Base-by-base conservation (phyloP, 2,797 vertebrate species). In the Smutsia gigantea region DNA sequence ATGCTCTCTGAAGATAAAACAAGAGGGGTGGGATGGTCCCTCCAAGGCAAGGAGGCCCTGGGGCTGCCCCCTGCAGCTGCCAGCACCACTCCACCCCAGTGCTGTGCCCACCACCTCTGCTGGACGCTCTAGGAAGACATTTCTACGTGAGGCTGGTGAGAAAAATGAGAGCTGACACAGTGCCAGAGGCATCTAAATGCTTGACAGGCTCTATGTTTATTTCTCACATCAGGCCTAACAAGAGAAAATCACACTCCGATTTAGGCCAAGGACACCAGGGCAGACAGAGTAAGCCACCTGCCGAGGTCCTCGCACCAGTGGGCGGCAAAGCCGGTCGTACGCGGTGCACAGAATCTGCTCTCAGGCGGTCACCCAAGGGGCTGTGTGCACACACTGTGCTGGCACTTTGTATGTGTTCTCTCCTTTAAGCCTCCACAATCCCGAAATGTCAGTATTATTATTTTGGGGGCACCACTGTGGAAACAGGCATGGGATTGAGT, bases 81-180 rank as follows among this genome's bases (percentile, higher is more conserved):
- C 14, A 11, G 46, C 29, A 9, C 18, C 18, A 5, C 42, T 18
- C 15, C 8, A 5, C 27, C 42, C 42, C 42, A 7, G 3, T 21
- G 84, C 64, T 18, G 7, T 5, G n/a, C 37, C 25, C 49, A 15
- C 15, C 7, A 15, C 37, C 59, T 82, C 63, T 0, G 0, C 49
- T 46, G 19, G 10, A 18, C 31, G 5, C 59, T 37, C 15, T 9
- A n/a, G n/a, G 17, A 17, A 39, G 15, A 34, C 11, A 13, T 25
- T 59, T 42, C 55, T 39, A 25, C 8, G 1, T 0, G 57, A 39
- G 51, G 25, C 42, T 10, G 4, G 23, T 17, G 81, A 74, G 12
- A 19, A 39, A 0, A 2, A 7, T 15, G 4, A 2, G 11, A 21
- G 19, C 31, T 0, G 1, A 15, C 25, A 0, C 23, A 0, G 7